Evolutionary conservation across 2,797 vertebrate species (phyloP).

Genomic region (Eulemur coronatus): DNA sequence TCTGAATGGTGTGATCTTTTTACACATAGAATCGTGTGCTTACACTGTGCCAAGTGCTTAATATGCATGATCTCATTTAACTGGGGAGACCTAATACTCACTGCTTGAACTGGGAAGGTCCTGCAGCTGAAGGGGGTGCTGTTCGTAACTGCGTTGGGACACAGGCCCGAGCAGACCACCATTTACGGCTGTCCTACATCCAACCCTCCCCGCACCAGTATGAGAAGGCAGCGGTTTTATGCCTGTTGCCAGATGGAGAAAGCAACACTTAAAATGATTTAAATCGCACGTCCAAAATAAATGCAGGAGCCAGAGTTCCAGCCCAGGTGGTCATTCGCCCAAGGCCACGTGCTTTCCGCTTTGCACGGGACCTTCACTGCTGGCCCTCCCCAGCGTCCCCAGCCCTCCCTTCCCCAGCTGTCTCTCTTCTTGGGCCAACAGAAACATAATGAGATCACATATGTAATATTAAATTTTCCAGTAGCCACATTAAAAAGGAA

Average conservation of each 20-base stretch:
- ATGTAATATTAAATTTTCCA: background rate
- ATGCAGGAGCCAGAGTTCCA: too few species aligned
- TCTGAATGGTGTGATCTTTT: background rate
- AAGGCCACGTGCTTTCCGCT: accelerated
- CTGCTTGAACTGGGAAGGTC: background rate
- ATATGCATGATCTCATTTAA: background rate
- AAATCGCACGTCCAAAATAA: background rate
- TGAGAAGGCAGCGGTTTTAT: background rate
- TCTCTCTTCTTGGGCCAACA: background rate
- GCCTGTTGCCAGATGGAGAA: background rate
- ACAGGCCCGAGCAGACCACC: accelerated
- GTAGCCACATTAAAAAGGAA: background rate
- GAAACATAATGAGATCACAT: background rate
- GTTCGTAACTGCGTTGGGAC: accelerated
- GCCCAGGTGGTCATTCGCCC: background rate
- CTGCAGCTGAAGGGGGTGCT: background rate
- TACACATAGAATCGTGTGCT: too few species aligned
- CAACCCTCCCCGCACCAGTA: accelerated
- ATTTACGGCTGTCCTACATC: background rate
- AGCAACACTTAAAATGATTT: background rate
- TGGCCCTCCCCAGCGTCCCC: background rate
- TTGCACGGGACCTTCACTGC: accelerated
- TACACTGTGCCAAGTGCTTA: background rate
- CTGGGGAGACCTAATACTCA: accelerated
- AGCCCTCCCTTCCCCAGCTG: accelerated